Evolutionary conservation across 2,797 vertebrate genomes (phyloP), one percentile per base, ranked within the genome.

Genomic region (Neostethus bicornis): DNA sequence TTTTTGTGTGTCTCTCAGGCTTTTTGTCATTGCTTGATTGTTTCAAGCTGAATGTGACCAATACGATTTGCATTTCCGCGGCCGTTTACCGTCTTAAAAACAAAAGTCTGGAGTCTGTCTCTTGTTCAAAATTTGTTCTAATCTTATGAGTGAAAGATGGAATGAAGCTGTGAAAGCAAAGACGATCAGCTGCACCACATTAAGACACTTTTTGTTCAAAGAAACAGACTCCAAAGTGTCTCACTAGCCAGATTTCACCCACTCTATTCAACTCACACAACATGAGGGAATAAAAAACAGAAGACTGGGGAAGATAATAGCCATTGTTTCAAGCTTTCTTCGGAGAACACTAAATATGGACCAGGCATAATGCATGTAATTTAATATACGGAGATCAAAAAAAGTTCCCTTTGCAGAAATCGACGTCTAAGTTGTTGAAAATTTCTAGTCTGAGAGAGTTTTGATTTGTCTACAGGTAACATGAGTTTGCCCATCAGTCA

Each of bases 121-220:
- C 77, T 58, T 53, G 89, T 92, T 92, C 89, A 66, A 76, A 79
- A 56, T 77, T 62, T 68, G 77, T 87, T 78, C 64, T 80, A 82
- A 87, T 84, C 66, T 56, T 70, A 73, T 80, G 76, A 89, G 70
- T 73, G 76, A 84, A 66, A 51, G 69, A 75, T 75, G 77, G 78
- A 80, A 79, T 32, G 67, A 77, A 63, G 79, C 77, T 66, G 79
- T 76, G 79, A 73, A 85, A 80, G 80, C 70, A 72, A 65, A 48
- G 24, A 49, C 67, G 70, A 73, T 87, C 81, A 81, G 64, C 85
- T 91, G 87, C 70, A 73, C 51, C 46, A 37, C 53, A 81, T 88
- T 87, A 87, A 54, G 41, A 70, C 62, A 77, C 46, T 25, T 58
- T 50, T 34, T 44, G 66, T 48, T 50, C 57, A 26, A 51, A 63